Base-by-base conservation (phyloP, 1,140 invertebrate species). In the Drosophila lowei region DNA sequence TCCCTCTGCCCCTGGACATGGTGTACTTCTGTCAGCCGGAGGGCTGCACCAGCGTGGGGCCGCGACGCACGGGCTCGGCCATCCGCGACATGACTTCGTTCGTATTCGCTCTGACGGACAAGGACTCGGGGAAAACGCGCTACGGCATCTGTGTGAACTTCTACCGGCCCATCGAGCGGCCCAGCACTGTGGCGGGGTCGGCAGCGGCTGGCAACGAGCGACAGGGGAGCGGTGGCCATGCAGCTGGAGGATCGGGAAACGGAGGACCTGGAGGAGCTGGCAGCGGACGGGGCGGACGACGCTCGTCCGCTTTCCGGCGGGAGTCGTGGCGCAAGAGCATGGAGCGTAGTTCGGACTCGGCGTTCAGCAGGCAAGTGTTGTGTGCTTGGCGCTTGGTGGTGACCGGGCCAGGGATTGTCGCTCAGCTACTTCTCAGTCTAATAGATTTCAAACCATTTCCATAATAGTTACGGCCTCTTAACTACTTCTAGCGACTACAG, bases 21-120 rank as follows among this genome's bases (percentile, higher is more conserved):
- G 98, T 99, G 6, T 99, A 98, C 90, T 99, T 99, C 92, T 99
- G 99, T 91, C 99, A 99, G 92, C 99, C 99, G 0, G 99, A 99
- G 93, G 99, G 99, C 50, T 99, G 98, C 90, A 94, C 97, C 59
- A 98, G 95, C 72, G 95, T 97, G 47, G 97, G 97, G 23, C 97
- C 96, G 3, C 95, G 96, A 89, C 94, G 96, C 70, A 96, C 95
- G 47, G 90, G 90, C 15, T 90, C 90, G 6, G 96, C 96, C 47
- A 92, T 96, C 21, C 93, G 97, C 56, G 98, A 99, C 91, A 96
- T 97, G 25, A 97, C 96, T 38, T 99, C 98, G 18, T 99, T 99
- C 93, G 98, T 99, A 6, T 99, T 99, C 91, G 98, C 98, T 3
- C 94, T 99, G 55, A 99, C 99, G 15, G 99, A 99, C 92, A 99